Percentiles rank a stretch among this genome's conserved stretches.
Evolutionary conservation across 1,140 invertebrate species (phyloP).

Genomic region (Vanessa atalanta): DNA sequence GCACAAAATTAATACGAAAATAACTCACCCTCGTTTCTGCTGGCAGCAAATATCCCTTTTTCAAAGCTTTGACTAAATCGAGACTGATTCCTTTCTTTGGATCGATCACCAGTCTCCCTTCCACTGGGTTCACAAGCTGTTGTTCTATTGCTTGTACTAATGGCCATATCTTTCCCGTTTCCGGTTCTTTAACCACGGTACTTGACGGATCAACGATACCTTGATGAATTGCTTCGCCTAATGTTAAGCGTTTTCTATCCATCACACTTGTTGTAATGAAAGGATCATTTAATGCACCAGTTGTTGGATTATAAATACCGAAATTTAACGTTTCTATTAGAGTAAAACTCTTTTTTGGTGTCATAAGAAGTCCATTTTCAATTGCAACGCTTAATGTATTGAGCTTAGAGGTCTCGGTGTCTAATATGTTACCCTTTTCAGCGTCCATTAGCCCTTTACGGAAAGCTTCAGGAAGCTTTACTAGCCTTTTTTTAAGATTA

Average conservation of each 20-base stretch:
- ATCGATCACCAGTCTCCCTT: slow-evolving; percentile 86
- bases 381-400: slow-evolving; percentile 87
- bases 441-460: slow-evolving; percentile 92
- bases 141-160: slow-evolving; percentile 89
- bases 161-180: slow-evolving; percentile 87
- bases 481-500: slow-evolving; percentile 88
- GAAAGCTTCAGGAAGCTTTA: slow-evolving; percentile 93
- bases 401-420: slow-evolving; percentile 90
- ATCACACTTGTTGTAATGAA: slow-evolving; percentile 86
- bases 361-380: slow-evolving; percentile 88
- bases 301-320: slow-evolving; percentile 90
- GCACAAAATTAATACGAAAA: slow-evolving; percentile 54
- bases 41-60: slow-evolving; percentile 92
- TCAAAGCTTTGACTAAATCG: slow-evolving; percentile 92
- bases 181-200: slow-evolving; percentile 90
- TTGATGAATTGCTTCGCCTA: slow-evolving; percentile 88
- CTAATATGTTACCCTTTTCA: slow-evolving; percentile 91
- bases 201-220: slow-evolving; percentile 92
- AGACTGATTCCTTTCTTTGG: slow-evolving; percentile 84
- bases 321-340: slow-evolving; percentile 91
- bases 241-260: slow-evolving; percentile 85
- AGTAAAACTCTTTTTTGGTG: slow-evolving; percentile 87
- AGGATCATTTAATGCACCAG: slow-evolving; percentile 90
- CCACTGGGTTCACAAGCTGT: slow-evolving; percentile 87
- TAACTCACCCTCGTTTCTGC: slow-evolving; percentile 95